Percentiles rank a stretch among this genome's conserved stretches.
These are phyloP conservation scores for Mercenaria mercenaria DNA, from an alignment of 1,140 invertebrate species.

Conservation along the genomic window DNA sequence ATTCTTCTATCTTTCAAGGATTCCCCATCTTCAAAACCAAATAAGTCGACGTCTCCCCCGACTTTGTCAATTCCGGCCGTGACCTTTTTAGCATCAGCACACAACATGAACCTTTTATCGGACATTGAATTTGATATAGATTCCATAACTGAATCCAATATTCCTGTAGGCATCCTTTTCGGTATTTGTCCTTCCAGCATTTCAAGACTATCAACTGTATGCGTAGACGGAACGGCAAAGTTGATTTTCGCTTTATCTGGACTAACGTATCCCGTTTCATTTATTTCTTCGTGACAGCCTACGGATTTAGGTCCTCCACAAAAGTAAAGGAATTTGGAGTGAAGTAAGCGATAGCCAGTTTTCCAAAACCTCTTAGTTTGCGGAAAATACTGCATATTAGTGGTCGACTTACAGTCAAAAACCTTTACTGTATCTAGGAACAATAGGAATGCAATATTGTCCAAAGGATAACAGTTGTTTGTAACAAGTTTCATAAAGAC, in stretches of 20 bases:
- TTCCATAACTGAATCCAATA: not conserved
- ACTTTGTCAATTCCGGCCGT: not conserved
- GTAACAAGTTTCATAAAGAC: conserved; percentile 27
- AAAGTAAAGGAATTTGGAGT: conserved; percentile 57
- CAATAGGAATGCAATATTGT: conserved; percentile 54
- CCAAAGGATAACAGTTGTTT: not conserved
- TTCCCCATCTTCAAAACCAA: conserved; percentile 17
- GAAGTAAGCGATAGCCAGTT: conserved; percentile 45
- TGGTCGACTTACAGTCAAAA: not conserved
- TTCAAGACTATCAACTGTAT: not conserved
- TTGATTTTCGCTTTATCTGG: not conserved
- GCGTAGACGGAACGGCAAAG: conserved; percentile 30
- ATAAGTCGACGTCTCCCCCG: conserved; percentile 48
- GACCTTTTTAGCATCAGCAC: conserved; percentile 42
- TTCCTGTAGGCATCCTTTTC: not conserved
- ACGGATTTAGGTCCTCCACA: conserved; percentile 46
- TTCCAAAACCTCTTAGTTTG: conserved; percentile 54
- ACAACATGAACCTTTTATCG: not conserved
- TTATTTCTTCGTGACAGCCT: not conserved
- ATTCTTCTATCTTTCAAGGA: not conserved
- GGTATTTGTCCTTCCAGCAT: not conserved
- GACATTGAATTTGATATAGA: not conserved
- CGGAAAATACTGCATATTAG: conserved; percentile 39
- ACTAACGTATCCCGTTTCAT: not conserved
- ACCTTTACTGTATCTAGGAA: conserved; percentile 59